Conservation (phyloP, 2,797 vertebrate genomes). For the Poecilia wingei region DNA sequence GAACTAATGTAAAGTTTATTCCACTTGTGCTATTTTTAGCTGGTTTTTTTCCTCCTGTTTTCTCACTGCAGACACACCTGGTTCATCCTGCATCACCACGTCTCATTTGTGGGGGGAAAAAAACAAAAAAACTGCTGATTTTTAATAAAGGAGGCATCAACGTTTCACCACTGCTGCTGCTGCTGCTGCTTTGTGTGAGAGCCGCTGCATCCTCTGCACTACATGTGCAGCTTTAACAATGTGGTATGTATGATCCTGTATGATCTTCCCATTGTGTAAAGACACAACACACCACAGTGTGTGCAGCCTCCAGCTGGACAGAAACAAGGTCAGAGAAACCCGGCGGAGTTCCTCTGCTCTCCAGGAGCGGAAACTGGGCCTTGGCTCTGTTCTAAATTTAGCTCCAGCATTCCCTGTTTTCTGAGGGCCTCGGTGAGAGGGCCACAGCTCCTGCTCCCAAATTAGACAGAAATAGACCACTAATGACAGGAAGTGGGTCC, state of each 20-base stretch:
- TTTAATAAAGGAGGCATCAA: constrained; percentile 33
- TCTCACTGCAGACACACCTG: constrained; percentile 29
- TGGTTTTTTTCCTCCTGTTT: background rate
- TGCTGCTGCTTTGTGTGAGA: constrained; percentile 28
- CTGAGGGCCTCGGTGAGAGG: constrained; percentile 41
- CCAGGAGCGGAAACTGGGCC: constrained; percentile 57
- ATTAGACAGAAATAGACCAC: constrained; percentile 46
- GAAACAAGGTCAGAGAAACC: constrained; percentile 61
- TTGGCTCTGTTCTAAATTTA: constrained; percentile 67
- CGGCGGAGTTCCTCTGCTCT: constrained; percentile 43
- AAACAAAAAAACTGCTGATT: background rate
- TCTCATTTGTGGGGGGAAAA: constrained; percentile 3
- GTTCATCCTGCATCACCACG: constrained; percentile 26
- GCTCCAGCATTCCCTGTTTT: constrained; percentile 34
- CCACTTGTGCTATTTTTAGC: constrained; percentile 2
- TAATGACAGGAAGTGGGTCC: constrained; percentile 53
- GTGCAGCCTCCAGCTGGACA: constrained; percentile 47
- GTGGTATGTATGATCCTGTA: constrained; percentile 10
- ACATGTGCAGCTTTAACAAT: constrained; percentile 27
- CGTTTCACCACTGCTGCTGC: constrained; percentile 13
- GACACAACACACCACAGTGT: constrained; percentile 15
- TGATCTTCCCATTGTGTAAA: constrained; percentile 46
- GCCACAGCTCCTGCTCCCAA: constrained; percentile 26
- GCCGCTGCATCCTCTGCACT: constrained; percentile 2
- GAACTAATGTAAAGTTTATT: background rate